Evolutionary conservation across 2,797 vertebrate species (phyloP).

Genomic region (Telmatherina bonti): DNA sequence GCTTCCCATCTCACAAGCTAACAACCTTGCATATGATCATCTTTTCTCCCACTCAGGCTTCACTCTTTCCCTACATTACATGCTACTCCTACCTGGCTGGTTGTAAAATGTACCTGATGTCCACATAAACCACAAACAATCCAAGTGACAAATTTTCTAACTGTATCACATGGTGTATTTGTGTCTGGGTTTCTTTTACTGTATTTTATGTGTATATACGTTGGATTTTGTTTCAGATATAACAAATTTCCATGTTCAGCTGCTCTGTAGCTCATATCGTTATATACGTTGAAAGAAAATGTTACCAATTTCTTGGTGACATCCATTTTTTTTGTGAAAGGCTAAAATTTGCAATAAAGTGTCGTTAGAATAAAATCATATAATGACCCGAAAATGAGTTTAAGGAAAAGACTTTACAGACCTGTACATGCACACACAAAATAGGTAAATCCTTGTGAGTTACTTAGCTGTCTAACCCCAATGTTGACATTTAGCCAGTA

Average conservation of each 20-base stretch:
- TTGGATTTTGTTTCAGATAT: not conserved
- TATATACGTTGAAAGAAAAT: not conserved
- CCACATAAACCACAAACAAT: not conserved
- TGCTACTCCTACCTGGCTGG: not conserved
- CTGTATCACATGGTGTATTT: too few species aligned
- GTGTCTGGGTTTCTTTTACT: not conserved
- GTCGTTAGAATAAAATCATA: too few species aligned
- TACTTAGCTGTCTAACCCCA: not conserved
- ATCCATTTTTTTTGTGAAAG: not conserved
- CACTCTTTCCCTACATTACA: not conserved
- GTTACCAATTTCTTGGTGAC: not conserved
- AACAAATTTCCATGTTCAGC: not conserved
- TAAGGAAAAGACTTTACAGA: not conserved
- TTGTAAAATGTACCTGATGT: not conserved
- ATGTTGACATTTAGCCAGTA: not conserved
- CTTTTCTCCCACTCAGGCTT: constrained; percentile 19
- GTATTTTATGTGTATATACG: not conserved
- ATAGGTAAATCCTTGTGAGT: not conserved
- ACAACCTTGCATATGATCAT: constrained; percentile 39
- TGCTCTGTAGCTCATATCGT: not conserved
- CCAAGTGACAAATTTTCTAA: not conserved
- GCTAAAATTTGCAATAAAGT: not conserved
- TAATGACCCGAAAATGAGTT: not conserved
- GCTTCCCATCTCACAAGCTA: constrained; percentile 58
- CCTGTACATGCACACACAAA: not conserved